Evolutionary conservation across 2,797 vertebrate species (phyloP).

Genomic region (Poecilia gillii): DNA sequence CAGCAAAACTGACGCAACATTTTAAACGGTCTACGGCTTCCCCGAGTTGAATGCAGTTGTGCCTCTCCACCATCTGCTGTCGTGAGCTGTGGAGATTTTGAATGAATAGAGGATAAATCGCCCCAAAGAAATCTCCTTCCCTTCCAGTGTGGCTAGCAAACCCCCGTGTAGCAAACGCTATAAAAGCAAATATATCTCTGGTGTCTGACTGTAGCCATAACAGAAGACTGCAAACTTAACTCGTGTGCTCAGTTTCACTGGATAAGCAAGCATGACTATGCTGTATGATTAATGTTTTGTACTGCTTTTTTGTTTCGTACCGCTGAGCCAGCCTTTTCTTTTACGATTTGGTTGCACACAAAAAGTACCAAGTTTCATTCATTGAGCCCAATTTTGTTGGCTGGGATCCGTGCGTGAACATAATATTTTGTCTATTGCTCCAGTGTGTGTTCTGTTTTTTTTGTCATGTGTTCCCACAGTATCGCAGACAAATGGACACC

Average conservation of each 20-base stretch:
- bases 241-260: slow-evolving; percentile 15
- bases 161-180: not conserved
- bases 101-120: not conserved
- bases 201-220: slow-evolving; percentile 19
- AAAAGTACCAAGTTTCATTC: not conserved
- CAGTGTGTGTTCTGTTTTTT: not conserved
- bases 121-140: not conserved
- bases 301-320: not conserved
- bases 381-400: not conserved
- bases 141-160: not conserved
- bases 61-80: not conserved
- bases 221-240: slow-evolving; percentile 8
- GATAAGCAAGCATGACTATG: not conserved
- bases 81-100: not conserved
- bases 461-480: not conserved
- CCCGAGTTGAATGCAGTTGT: not conserved
- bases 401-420: not conserved
- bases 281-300: not conserved
- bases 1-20: not conserved
- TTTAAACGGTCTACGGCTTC: not conserved
- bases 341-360: not conserved
- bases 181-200: slow-evolving; percentile 38
- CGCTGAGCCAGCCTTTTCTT: not conserved
- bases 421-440: not conserved
- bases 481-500: not conserved